phyloP scores from a whole-genome alignment of 2,113 vertebrate genomes.

The Pampusana beccarii region DNA sequence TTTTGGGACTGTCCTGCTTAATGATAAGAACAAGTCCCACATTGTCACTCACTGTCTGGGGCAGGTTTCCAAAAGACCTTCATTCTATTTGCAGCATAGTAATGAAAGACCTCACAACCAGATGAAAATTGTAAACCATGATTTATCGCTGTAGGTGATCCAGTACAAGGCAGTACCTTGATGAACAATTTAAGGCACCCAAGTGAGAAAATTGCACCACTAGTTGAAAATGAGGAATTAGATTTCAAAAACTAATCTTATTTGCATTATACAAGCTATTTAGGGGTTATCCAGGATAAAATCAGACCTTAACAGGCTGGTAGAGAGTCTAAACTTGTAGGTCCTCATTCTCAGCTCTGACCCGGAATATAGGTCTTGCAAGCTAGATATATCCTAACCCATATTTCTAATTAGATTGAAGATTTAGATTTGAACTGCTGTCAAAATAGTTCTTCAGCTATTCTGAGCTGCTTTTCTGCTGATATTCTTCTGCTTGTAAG shows the following conservation, averaged over 20 bases:
- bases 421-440: not conserved
- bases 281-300: not conserved
- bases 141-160: not conserved
- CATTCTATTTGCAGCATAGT: not conserved
- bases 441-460: not conserved
- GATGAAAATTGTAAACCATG: not conserved
- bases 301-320: not conserved
- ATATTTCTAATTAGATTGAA: not conserved
- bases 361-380: not conserved
- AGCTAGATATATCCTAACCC: not conserved
- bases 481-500: not conserved
- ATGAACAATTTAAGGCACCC: not conserved
- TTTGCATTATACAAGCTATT: not conserved
- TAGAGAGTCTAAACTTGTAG: not conserved
- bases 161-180: not conserved
- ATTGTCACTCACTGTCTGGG: not conserved
- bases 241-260: not conserved
- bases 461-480: not conserved
- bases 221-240: not conserved
- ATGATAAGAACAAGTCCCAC: not conserved
- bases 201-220: not conserved
- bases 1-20: not conserved
- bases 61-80: not conserved
- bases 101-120: not conserved
- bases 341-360: not conserved